Conservation (phyloP, 2,113 vertebrate species). For the Erpornis zantholeuca region DNA sequence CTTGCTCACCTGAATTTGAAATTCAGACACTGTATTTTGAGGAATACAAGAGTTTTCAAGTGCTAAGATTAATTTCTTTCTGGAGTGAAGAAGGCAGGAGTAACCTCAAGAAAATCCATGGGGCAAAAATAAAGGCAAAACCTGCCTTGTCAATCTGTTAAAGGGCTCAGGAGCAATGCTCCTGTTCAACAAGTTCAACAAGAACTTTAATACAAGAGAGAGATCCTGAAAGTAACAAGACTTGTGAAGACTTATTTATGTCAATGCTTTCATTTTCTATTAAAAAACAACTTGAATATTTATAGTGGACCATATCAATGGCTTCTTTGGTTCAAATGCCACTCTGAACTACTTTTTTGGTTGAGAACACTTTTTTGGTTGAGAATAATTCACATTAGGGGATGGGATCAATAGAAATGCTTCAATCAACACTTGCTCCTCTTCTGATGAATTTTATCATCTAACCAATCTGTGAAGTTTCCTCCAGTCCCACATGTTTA, state of each 20-base stretch:
- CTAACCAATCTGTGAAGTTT: neutral
- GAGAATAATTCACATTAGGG: neutral
- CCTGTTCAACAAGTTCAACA: neutral
- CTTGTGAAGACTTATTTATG: neutral
- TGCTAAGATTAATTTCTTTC: neutral
- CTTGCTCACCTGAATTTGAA: neutral
- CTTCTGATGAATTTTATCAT: slow-evolving; percentile 18
- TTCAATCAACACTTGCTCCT: neutral
- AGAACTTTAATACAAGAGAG: neutral
- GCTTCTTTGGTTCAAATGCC: neutral
- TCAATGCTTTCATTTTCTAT: neutral
- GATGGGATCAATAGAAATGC: neutral
- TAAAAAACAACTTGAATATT: neutral
- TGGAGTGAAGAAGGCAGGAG: neutral
- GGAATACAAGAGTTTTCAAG: neutral
- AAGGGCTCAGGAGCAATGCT: neutral
- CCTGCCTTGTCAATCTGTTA: neutral
- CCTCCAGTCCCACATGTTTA: neutral
- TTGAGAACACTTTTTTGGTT: neutral
- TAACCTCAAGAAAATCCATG: neutral
- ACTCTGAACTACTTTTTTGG: neutral
- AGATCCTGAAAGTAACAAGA: neutral
- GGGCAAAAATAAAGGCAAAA: neutral
- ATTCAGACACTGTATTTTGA: neutral
- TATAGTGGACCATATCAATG: neutral